phyloP scores from a whole-genome alignment of 1,140 invertebrate species.

The Elymnias hypermnestra region DNA sequence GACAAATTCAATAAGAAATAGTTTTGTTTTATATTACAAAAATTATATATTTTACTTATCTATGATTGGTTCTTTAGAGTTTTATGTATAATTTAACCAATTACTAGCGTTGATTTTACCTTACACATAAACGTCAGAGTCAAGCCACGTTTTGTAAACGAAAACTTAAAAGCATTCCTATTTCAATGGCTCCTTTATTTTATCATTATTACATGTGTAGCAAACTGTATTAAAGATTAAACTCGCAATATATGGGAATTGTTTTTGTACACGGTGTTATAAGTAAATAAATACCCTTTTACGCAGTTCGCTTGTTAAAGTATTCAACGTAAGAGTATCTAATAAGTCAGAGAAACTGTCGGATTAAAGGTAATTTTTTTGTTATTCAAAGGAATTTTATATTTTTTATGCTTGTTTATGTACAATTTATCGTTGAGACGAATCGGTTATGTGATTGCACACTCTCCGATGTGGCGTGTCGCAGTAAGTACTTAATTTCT shows the following conservation, averaged over 20 bases:
- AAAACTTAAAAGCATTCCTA: constrained; percentile 26
- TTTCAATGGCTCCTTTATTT: constrained; percentile 40
- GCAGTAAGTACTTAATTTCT: background rate
- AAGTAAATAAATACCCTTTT: background rate
- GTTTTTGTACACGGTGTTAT: background rate
- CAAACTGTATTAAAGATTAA: constrained; percentile 22
- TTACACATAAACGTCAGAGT: constrained; percentile 13
- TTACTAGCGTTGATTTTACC: background rate
- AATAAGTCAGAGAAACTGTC: background rate
- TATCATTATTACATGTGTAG: constrained; percentile 31
- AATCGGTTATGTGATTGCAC: constrained; percentile 33
- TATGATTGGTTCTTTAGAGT: background rate
- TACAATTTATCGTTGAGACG: constrained; percentile 31
- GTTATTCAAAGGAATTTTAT: constrained; percentile 22
- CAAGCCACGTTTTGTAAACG: constrained; percentile 22
- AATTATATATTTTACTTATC: background rate
- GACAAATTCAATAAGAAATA: background rate
- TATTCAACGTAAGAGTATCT: background rate
- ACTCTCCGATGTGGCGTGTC: constrained; percentile 2
- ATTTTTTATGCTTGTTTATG: constrained; percentile 15
- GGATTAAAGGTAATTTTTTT: constrained; percentile 33
- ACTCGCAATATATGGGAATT: constrained; percentile 12
- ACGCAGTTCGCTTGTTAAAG: background rate
- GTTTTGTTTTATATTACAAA: background rate
- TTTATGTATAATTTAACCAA: background rate